Percentiles rank a stretch among this genome's conserved stretches.
phyloP scores from a whole-genome alignment of 2,797 vertebrate genomes.

The Zenarchopterus dispar region DNA sequence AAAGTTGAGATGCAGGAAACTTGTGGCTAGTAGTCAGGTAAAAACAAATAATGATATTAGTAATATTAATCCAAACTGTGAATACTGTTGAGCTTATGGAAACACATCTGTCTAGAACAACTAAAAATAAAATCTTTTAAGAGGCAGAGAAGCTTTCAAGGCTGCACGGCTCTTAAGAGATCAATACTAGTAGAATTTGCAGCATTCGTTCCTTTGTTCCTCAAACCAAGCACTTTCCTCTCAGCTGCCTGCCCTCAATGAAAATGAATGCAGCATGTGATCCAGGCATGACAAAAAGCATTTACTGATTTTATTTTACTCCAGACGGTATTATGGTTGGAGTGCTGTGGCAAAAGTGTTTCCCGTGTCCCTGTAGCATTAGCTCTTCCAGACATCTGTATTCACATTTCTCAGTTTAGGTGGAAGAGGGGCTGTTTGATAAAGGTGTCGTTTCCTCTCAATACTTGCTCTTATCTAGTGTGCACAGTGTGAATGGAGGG shows the following conservation, averaged over 20 bases:
- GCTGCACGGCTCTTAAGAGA: conserved; percentile 28
- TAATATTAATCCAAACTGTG: no score
- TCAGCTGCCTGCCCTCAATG: conserved; percentile 32
- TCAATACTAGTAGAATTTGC: conserved; percentile 45
- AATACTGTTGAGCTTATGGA: background rate
- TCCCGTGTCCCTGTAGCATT: conserved; percentile 15
- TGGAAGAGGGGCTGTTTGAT: conserved; percentile 5
- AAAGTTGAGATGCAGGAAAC: no score
- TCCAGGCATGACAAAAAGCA: conserved; percentile 52
- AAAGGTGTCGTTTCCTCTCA: conserved; percentile 19
- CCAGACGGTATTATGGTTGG: conserved; percentile 22
- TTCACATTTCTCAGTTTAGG: conserved; percentile 3
- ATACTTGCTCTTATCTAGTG: conserved; percentile 18
- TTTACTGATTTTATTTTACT: conserved; percentile 56
- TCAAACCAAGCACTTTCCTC: conserved; percentile 32
- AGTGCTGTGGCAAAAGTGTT: conserved; percentile 20
- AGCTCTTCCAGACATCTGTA: conserved; percentile 10
- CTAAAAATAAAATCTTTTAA: conserved; percentile 45
- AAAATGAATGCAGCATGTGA: conserved; percentile 54
- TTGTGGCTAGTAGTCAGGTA: no score
- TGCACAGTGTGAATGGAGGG: conserved; percentile 32
- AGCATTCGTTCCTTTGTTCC: conserved; percentile 53
- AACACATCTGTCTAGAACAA: conserved; percentile 24
- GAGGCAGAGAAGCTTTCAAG: conserved; percentile 20
- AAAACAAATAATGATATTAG: no score